Evolutionary conservation across 1,140 invertebrate species (phyloP).

Genomic region (Papilio xuthus): DNA sequence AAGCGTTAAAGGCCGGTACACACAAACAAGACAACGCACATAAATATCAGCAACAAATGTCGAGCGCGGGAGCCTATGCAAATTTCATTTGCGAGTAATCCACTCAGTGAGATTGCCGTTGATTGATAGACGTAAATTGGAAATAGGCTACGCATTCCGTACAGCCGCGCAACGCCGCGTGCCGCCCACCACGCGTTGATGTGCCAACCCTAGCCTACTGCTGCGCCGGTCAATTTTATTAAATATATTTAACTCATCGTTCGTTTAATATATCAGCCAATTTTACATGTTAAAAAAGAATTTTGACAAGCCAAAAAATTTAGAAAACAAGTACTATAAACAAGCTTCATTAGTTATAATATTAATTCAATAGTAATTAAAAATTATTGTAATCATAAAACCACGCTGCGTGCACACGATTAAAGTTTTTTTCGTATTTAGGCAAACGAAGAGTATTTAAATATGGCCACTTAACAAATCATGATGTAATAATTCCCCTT

Average conservation of each 20-base stretch:
- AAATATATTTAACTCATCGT: background rate
- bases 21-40: slow-evolving; percentile 48
- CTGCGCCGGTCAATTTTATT: background rate
- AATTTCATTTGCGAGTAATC: slow-evolving; percentile 85
- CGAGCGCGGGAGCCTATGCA: slow-evolving; percentile 80
- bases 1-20: slow-evolving; percentile 16
- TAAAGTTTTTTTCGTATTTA: no score
- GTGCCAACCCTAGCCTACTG: background rate
- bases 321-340: no score
- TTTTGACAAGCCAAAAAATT: no score
- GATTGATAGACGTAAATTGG: slow-evolving; percentile 86
- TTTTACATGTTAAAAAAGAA: no score
- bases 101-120: slow-evolving; percentile 83
- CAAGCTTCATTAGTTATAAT: no score
- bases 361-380: no score
- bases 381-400: no score
- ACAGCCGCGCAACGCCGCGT: slow-evolving; percentile 11
- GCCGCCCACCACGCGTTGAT: slow-evolving; percentile 37
- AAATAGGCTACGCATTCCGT: slow-evolving; percentile 75
- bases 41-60: slow-evolving; percentile 61
- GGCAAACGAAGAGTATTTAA: no score
- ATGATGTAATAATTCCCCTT: no score
- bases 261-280: background rate
- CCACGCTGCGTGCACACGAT: no score
- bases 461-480: no score